Evolutionary conservation across 1,140 invertebrate genomes (phyloP), one percentile per base, ranked within the genome.

Genomic region (Drosophila aff.): DNA sequence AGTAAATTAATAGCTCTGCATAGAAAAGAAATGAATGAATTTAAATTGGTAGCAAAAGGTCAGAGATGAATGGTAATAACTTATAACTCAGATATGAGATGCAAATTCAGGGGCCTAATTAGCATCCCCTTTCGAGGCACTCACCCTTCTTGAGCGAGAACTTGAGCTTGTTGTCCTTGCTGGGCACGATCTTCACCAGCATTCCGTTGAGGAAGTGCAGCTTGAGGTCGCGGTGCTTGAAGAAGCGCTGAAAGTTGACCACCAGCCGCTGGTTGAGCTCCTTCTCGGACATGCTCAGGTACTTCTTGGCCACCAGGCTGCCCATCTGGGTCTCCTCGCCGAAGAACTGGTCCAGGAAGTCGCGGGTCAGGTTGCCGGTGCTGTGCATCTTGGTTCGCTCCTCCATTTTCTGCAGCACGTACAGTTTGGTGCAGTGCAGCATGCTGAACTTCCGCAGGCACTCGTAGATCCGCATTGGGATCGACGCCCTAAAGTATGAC

Each of bases 171-270:
- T 93, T 93, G 21, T 92, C 85, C 67, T 87, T 90, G 75, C 91
- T 93, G 58, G 92, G 92, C 50, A 93, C 79, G 16, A 93, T 76
- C 66, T 92, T 90, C 18, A 93, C 79, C 49, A 92, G 76, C 73
- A 93, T 81, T 11, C 91, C 92, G 9, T 92, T 79, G 40, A 93
- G 68, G 28, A 93, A 86, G 57, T 92, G 85, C 44, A 93, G 55
- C 75, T 93, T 92, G n/a, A 93, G 90, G 38, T 92, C 89, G 31
- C 92, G 87, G 63, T 92, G 74, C 57, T 92, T 87, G 50, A 93
- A 93, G 47, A 93, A 93, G 2, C 81, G 69, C 46, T 93, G 91
- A 52, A 93, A 93, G 31, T 79, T 81, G 28, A 72, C 41, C 15
- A 92, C 82, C 31, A 93, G 72, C 6, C 80, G 76, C 49, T 91